Base-by-base conservation (phyloP, 2,888 invertebrate species). In the Erebia epiphron region DNA sequence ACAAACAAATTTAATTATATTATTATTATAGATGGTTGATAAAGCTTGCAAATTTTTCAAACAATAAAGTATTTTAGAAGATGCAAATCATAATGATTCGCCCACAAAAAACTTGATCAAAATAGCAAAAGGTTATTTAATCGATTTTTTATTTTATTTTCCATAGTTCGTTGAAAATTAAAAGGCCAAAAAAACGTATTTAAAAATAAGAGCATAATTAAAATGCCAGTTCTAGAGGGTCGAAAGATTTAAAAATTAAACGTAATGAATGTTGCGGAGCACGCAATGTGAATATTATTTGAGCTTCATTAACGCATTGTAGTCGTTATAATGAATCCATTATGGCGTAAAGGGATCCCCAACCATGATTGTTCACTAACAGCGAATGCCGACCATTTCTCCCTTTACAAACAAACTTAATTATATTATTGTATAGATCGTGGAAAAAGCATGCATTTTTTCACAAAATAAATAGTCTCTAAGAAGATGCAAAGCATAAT, bases 251-350 rank as follows among this genome's bases (percentile, higher is more conserved):
- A 65, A 64, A 71, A 58, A 60, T 57, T 65, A 21, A 69, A 54
- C 67, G 61, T 68, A 65, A 71, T 67, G 68, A 70, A 63, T 61
- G 67, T 62, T 62, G 41, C 61, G 67, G 57, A 69, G 69, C 72
- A 73, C 68, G 72, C 74, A 46, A 74, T 74, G 72, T 66, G 58
- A 69, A 74, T 75, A 75, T 73, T 74, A 72, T 69, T 69, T 68
- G 61, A 69, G 71, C 63, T 75, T 68, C 70, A 72, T 75, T 74
- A 75, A 58, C 62, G 70, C 62, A 70, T 68, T 70, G 66, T 72
- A 68, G 65, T 68, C 56, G 46, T 46, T 60, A 67, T 75, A 73
- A 75, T 73, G 70, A 73, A 52, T 65, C 73, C 70, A 70, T 73
- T 71, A 70, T 68, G 56, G 46, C 16, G 54, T 61, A 60, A 72